phyloP scores from a whole-genome alignment of 2,113 vertebrate species.

The Clinocottus analis region DNA sequence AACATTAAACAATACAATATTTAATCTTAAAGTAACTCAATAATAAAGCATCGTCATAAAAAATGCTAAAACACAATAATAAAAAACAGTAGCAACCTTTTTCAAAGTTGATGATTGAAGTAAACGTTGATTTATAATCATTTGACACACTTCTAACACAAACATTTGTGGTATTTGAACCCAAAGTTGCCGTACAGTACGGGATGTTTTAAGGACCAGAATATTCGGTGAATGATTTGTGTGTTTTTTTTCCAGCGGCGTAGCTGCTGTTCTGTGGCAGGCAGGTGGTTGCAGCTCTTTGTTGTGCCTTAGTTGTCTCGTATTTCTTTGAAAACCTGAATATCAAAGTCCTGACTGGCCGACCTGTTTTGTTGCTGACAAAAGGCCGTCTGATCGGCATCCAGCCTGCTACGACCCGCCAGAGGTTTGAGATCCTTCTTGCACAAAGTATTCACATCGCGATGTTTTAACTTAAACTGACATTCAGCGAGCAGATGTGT shows the following conservation, averaged over 20 bases:
- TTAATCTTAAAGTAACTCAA: neutral
- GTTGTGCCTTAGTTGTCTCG: neutral
- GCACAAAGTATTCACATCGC: neutral
- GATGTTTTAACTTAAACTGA: neutral
- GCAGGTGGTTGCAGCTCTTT: neutral
- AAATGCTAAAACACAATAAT: neutral
- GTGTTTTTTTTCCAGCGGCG: neutral
- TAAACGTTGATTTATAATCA: neutral
- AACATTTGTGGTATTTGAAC: neutral
- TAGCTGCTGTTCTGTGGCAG: neutral
- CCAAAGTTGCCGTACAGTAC: neutral
- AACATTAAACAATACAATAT: too few species aligned
- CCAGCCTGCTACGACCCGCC: neutral
- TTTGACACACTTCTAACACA: neutral
- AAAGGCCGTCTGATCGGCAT: conserved; percentile 13
- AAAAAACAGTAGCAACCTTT: neutral
- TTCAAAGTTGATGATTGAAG: neutral
- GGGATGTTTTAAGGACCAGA: neutral
- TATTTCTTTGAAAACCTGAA: conserved; percentile 17
- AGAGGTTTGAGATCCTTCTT: neutral
- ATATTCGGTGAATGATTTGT: neutral
- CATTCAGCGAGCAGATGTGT: neutral
- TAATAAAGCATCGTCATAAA: neutral
- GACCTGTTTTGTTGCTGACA: neutral
- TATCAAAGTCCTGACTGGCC: conserved; percentile 1